Evolutionary conservation across 2,888 invertebrate species (phyloP), one percentile per base, ranked within the genome.

Genomic region (Yponomeuta cagnagella): DNA sequence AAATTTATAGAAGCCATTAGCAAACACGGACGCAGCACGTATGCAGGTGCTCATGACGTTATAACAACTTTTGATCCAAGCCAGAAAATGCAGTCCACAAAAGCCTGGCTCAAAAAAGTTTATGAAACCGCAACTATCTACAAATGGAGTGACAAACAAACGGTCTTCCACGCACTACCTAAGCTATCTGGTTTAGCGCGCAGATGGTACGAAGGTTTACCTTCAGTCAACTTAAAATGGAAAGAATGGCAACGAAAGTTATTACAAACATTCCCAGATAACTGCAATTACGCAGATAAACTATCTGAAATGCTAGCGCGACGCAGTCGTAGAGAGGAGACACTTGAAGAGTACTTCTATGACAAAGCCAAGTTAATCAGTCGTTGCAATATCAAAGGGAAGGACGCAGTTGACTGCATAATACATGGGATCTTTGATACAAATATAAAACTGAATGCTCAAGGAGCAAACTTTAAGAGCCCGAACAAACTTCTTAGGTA

Each of bases 331-430:
- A 58, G 71, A n/a, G 71, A 71, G 5, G 71, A 71, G 31, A 37
- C 68, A 12, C 68, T 71, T n/a, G 71, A 71, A 67, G 71, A 73
- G 48, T 71, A 72, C 58, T 73, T 70, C 37, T 70, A 73, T 48
- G 74, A 74, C 31, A 75, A 74, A 70, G 33, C 69, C 12, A 73
- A 68, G 31, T 43, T 74, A 30, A 71, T 74, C 0, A 72, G 64
- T 5, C 69, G 64, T 43, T 74, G 74, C 48, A 71, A 69, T 37
- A 72, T 74, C 31, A 72, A 65, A 65, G 74, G 73, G 1, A 73
- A 70, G 67, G 71, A 75, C 37, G 74, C 75, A 1, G 75, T 75
- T 1, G 75, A 75, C 63, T 75, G 75, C 48, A 70, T 75, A 0
- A 74, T 73, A 58, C 70, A 73, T n/a, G 75, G 75, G 1, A 74